Evolutionary conservation across 2,888 invertebrate species (phyloP), one percentile per base, ranked within the genome.

Genomic region (Pammene fasciana): DNA sequence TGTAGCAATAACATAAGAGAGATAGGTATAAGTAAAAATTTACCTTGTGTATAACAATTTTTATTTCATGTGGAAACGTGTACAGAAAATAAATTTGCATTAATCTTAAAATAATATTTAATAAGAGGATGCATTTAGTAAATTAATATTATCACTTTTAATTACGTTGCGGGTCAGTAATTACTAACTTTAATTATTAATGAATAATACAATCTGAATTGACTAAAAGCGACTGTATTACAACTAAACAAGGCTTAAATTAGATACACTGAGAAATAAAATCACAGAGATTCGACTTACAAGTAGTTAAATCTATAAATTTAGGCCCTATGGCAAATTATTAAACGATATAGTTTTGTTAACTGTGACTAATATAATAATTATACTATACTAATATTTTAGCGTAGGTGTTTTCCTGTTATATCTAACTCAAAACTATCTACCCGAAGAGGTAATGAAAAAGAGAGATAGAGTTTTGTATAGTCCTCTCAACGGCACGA

Each of bases 21-120:
- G 36, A 36, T 36, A 36, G n/a, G n/a, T n/a, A 36, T 10, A 56
- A 55, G n/a, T 7, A 67, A 70, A 66, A 34, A 10, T 11, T 46
- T 46, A 5, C n/a, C 10, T 45, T 34, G 65, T 74, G 57, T 80
- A 79, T 86, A 86, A 86, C 85, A 86, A 83, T 82, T 83, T 82
- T 79, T 80, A 70, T 66, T 66, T 34, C 46, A 77, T 80, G 67
- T 74, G 75, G 75, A 78, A 79, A 78, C 68, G 74, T 75, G 71
- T 79, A 78, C 78, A 70, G 75, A 82, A 81, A 79, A 80, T 80
- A 75, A 76, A 77, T 74, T 73, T 79, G 76, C 73, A 76, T 56
- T 60, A n/a, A 60, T 11, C 54, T 64, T 54, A 55, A 55, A 65
- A 65, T 46, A 70, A 54, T 43, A 7, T 67, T 61, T 55, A 34